Base-by-base conservation (phyloP, 1,140 invertebrate species). In the Danaus plexippus region DNA sequence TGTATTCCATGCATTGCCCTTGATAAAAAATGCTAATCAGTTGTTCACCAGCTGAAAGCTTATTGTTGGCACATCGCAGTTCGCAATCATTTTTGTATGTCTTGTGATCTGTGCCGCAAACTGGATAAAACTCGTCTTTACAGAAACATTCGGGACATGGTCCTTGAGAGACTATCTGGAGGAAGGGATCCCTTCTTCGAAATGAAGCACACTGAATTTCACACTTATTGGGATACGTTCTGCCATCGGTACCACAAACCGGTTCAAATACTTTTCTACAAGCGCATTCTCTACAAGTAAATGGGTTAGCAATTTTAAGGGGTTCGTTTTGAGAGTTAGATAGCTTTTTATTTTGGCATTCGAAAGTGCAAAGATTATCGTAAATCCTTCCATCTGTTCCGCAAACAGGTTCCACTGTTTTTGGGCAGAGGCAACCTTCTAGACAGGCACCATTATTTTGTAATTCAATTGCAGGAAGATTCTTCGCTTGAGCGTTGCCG, bases 191-290 rank as follows among this genome's bases (percentile, higher is more conserved):
- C 22, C 22, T 32, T 32, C 7, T 32, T 32, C 22, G 2, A 3
- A 32, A 32, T 32, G 22, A 32, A 32, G 22, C 22, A 32, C 67
- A 70, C 42, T 40, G 46, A 48, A 64, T 66, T 11, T 58, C 12
- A 53, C 54, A 67, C 6, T 52, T 42, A 44, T 58, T 71, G n/a
- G 55, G 48, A 41, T 75, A 67, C n/a, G 50, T 65, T 18, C 51
- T 57, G 0, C 65, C 62, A 45, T 73, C 71, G 18, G 18, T 92
- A 13, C 93, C 94, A 78, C 94, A 95, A 57, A 95, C 92, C 62
- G 76, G 66, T 11, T 73, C 82, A 9, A 73, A 66, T 61, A 80
- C 87, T 11, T 80, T 74, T 22, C 56, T 11, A 40, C 73, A 75
- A 4, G 9, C 18, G 32, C 73, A 75, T 8, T 45, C 44, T 11